phyloP scores from a whole-genome alignment of 1,140 invertebrate species.

The Branchinecta lynchi region DNA sequence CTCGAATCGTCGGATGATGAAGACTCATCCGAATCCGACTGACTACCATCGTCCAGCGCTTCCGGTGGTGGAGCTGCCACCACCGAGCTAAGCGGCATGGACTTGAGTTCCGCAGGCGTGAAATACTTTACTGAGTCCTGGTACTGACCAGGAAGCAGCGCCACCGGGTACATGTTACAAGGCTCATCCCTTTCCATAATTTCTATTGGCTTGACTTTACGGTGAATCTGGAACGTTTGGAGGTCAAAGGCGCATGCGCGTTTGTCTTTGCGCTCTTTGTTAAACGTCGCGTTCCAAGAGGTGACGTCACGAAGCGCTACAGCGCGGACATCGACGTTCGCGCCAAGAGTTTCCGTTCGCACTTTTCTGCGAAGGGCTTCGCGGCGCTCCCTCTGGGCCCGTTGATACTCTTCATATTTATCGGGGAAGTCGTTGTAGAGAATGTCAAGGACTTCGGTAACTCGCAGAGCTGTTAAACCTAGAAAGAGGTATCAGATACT shows the following conservation, averaged over 20 bases:
- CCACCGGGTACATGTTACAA: slow-evolving; percentile 68
- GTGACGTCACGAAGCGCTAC: slow-evolving; percentile 71
- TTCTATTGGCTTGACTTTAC: slow-evolving; percentile 36
- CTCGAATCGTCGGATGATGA: slow-evolving; percentile 41
- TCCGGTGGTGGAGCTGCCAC: slow-evolving; percentile 51
- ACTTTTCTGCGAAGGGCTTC: slow-evolving; percentile 49
- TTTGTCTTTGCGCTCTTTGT: slow-evolving; percentile 52
- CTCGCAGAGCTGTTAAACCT: slow-evolving; percentile 78
- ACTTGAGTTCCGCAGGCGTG: slow-evolving; percentile 47
- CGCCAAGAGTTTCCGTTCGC: slow-evolving; percentile 35
- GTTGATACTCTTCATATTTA: slow-evolving; percentile 83
- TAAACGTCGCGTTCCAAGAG: slow-evolving; percentile 73
- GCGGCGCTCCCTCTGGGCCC: slow-evolving; percentile 49
- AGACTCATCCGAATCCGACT: slow-evolving; percentile 34
- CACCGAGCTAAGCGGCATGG: slow-evolving; percentile 80
- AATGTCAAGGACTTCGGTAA: slow-evolving; percentile 80
- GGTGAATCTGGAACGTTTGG: slow-evolving; percentile 57
- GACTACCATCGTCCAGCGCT: slow-evolving; percentile 29
- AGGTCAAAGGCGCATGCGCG: slow-evolving; percentile 52
- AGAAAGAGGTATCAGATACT: slow-evolving; percentile 10
- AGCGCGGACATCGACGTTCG: slow-evolving; percentile 32
- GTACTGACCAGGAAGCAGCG: slow-evolving; percentile 82
- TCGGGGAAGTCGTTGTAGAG: slow-evolving; percentile 88
- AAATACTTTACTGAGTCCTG: slow-evolving; percentile 50
- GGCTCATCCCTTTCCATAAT: slow-evolving; percentile 35